Base-by-base conservation (phyloP, 2,797 vertebrate genomes). In the Ataeniobius toweri region DNA sequence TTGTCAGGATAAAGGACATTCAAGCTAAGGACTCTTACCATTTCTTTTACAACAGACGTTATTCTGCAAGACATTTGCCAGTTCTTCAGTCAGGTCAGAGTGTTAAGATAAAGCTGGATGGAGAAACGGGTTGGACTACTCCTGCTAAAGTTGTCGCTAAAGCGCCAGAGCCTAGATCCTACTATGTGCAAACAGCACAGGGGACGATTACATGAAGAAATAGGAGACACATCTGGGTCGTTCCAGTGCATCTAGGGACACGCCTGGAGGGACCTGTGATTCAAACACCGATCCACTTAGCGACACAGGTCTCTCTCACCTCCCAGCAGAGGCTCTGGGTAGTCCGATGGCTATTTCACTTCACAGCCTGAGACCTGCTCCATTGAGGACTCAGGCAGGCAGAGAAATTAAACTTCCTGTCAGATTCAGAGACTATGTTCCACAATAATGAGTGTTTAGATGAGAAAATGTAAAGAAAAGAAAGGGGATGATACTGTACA, bases 91-190 rank as follows among this genome's bases (percentile, higher is more conserved):
- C 7, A 10, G 13, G 12, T 41, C 48, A 68, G 65, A 2, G 6
- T 6, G 31, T 73, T 1, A 65, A 24, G 2, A 20, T 75, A 9
- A 75, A 75, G 18, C 61, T 39, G 46, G 74, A 75, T 75, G 51
- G 7, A 6, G 48, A 65, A 22, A 68, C 50, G 18, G 12, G 9
- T 8, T 31, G 24, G 71, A 39, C 5, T 3, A 69, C 24, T 36
- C 18, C 74, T 65, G 58, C 20, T 3, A 67, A 20, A 10, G 18
- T 56, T 13, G 22, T 26, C 8, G 31, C 51, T 24, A 12, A 41
- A 22, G 51, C 71, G 2, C 51, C 71, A 53, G 53, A 67, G 28
- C 59, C 28, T 2, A 12, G 28, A 6, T 75, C 59, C 2, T 75
- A 75, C 7, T 39, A 28, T 31, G 22, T 53, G 4, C 26, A 26